Conservation (phyloP, 2,888 invertebrate species). For the Netelia melanura region DNA sequence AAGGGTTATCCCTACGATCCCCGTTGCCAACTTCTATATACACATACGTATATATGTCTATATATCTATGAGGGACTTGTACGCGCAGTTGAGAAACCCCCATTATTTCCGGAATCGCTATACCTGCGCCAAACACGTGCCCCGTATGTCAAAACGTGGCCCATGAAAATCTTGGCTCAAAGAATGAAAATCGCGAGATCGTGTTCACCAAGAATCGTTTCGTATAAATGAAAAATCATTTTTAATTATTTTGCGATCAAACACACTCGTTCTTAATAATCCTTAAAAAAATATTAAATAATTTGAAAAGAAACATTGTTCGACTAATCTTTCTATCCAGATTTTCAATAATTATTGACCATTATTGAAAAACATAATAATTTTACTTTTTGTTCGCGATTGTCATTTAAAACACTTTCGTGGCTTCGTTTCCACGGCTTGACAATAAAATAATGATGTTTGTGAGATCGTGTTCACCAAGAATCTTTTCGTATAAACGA, state of each 20-base stretch:
- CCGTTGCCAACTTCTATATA: conserved; percentile 9
- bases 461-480: neutral
- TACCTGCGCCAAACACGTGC: conserved; percentile 44
- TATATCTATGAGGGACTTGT: neutral
- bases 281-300: neutral
- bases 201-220: neutral
- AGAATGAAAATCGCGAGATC: neutral
- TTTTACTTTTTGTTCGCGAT: too few species aligned
- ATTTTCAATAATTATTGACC: too few species aligned
- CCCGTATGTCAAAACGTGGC: too few species aligned
- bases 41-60: conserved; percentile 12
- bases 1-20: conserved; percentile 63
- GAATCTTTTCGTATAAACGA: neutral
- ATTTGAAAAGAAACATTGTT: too few species aligned
- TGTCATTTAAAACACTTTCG: too few species aligned
- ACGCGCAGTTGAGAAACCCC: conserved; percentile 17
- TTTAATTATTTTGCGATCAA: neutral
- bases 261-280: neutral
- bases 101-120: conserved; percentile 47
- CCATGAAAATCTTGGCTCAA: neutral
- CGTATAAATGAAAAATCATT: neutral
- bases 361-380: too few species aligned
- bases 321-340: too few species aligned
- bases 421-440: neutral
- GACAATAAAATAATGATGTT: neutral